These are phyloP conservation scores for Platypus cylindrus DNA, from an alignment of 2,888 invertebrate genomes.

Conservation along the genomic window DNA sequence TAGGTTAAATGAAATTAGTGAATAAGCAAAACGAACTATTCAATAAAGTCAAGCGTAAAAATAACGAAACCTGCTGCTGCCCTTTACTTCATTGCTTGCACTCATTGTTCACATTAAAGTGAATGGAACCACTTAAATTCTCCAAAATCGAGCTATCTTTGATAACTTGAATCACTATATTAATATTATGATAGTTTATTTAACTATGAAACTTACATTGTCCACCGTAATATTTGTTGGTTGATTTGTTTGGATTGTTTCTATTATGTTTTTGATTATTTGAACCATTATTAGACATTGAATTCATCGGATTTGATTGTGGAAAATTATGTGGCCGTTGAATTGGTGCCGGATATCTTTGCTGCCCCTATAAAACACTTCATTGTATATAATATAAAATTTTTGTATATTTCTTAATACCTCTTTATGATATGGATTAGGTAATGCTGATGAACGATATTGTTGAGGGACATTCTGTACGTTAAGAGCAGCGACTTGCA, in stretches of 20 bases:
- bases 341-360: slow-evolving; percentile 40
- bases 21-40: too few relatives aligned
- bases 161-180: too few relatives aligned
- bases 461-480: slow-evolving; percentile 47
- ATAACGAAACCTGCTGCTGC: too few relatives aligned
- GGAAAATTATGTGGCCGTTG: slow-evolving; percentile 40
- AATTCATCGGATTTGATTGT: slow-evolving; percentile 30
- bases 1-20: too few relatives aligned
- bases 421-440: slow-evolving; percentile 35
- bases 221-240: slow-evolving; percentile 38
- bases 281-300: slow-evolving; percentile 23
- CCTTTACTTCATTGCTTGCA: too few relatives aligned
- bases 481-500: slow-evolving; percentile 49
- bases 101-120: too few relatives aligned
- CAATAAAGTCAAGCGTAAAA: too few relatives aligned
- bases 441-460: slow-evolving; percentile 26
- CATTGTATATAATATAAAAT: slow-evolving; percentile 1
- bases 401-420: not conserved
- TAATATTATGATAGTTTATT: too few relatives aligned
- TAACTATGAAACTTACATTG: slow-evolving; percentile 40
- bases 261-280: slow-evolving; percentile 33
- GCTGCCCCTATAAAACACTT: slow-evolving; percentile 24
- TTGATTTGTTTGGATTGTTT: slow-evolving; percentile 31
- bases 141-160: too few relatives aligned
- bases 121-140: too few relatives aligned